phyloP scores from a whole-genome alignment of 64 coral and sea anemone genomes.

The Catalaphyllia jardinei region DNA sequence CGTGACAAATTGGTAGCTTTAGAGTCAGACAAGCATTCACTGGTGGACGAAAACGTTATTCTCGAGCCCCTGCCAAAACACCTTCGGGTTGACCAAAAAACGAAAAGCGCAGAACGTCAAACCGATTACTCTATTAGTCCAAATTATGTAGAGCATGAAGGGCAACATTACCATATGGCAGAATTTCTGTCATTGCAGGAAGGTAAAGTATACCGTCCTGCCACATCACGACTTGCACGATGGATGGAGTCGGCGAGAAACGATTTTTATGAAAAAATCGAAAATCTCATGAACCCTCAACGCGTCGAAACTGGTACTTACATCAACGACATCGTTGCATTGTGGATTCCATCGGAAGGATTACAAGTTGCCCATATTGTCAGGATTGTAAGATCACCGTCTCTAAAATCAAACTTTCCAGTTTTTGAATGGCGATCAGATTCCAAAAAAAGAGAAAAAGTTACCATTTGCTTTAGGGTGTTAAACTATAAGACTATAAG shows the following conservation, averaged over 20 bases:
- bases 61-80: constrained; percentile 12
- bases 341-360: constrained; percentile 46
- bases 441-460: constrained; percentile 27
- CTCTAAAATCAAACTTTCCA: constrained; percentile 35
- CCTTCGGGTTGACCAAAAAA: background rate
- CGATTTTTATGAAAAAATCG: constrained; percentile 59
- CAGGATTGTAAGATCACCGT: constrained; percentile 30
- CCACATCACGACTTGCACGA: constrained; percentile 11
- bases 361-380: constrained; percentile 24
- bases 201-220: constrained; percentile 40
- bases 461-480: constrained; percentile 20
- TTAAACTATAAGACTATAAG: constrained; percentile 3
- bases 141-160: constrained; percentile 57
- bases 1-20: background rate
- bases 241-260: constrained; percentile 53
- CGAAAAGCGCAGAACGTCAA: background rate
- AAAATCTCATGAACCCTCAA: background rate
- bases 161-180: constrained; percentile 35
- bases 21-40: background rate
- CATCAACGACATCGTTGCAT: constrained; percentile 13
- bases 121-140: constrained; percentile 26
- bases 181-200: constrained; percentile 57
- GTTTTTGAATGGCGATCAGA: constrained; percentile 36
- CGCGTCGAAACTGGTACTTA: constrained; percentile 8
- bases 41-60: constrained; percentile 21